These are phyloP conservation scores for Coregonus suidteri DNA, from an alignment of 2,797 vertebrate species.

Conservation along the genomic window DNA sequence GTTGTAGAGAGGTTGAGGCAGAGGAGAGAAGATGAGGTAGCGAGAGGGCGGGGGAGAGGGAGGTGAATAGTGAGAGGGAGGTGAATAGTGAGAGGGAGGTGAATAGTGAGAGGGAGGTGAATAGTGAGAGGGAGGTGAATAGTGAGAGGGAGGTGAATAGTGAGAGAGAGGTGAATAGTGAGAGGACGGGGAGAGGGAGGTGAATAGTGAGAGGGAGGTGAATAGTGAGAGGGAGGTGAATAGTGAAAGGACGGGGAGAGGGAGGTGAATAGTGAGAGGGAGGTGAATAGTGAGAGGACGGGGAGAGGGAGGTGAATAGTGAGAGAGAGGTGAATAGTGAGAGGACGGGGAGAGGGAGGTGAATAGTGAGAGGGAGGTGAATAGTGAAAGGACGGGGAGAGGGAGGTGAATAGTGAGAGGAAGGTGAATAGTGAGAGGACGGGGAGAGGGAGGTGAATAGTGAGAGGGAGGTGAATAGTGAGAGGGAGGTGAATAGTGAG, in stretches of 20 bases:
- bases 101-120: constrained; percentile 1
- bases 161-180: constrained; percentile 28
- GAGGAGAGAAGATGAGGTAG: not conserved
- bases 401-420: too few relatives aligned
- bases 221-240: constrained; percentile 5
- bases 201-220: constrained; percentile 30
- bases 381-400: too few relatives aligned
- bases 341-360: too few relatives aligned
- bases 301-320: too few relatives aligned
- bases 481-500: too few relatives aligned
- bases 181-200: not conserved
- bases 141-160: constrained; percentile 12
- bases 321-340: too few relatives aligned
- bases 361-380: too few relatives aligned
- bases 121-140: constrained; percentile 25
- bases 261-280: constrained; percentile 1
- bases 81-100: constrained; percentile 19
- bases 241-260: constrained; percentile 24
- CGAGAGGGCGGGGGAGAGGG: not conserved
- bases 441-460: too few relatives aligned
- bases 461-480: too few relatives aligned
- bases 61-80: constrained; percentile 31
- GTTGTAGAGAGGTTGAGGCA: not conserved
- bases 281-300: too few relatives aligned
- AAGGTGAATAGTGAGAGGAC: too few relatives aligned